These are phyloP conservation scores for Mechanitis messenoides DNA, from an alignment of 2,888 invertebrate species.

Conservation along the genomic window DNA sequence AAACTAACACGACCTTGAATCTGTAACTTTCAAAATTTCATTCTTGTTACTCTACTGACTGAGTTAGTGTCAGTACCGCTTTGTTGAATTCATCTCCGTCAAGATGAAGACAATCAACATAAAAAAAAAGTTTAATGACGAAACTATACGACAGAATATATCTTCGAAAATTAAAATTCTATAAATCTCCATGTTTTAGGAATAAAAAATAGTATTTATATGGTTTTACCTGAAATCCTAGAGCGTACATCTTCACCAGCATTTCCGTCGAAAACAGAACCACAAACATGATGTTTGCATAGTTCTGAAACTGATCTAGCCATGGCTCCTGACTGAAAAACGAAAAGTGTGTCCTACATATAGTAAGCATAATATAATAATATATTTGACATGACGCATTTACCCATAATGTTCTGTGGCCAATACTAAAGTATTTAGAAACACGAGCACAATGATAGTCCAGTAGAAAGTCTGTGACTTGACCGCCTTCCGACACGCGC, in stretches of 20 bases:
- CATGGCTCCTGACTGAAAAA: conserved; percentile 63
- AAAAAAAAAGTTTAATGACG: no score
- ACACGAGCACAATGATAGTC: conserved; percentile 98
- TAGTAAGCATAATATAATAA: no score
- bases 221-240: conserved; percentile 91
- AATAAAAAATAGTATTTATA: neutral
- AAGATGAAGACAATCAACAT: no score
- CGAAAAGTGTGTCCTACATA: neutral
- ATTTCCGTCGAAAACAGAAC: conserved; percentile 99
- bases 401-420: conserved; percentile 95
- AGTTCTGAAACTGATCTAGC: conserved; percentile 96
- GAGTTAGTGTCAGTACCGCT: no score
- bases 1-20: no score
- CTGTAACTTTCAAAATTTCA: no score
- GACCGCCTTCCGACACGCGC: conserved; percentile 94
- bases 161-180: no score
- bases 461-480: conserved; percentile 99
- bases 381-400: neutral
- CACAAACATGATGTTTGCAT: conserved; percentile 97
- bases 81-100: no score
- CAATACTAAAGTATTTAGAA: conserved; percentile 96
- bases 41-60: no score
- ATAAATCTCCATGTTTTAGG: neutral
- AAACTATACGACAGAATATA: no score
- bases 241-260: conserved; percentile 99